phyloP scores from a whole-genome alignment of 2,797 vertebrate genomes.

The Hapalemur alaotrensis region DNA sequence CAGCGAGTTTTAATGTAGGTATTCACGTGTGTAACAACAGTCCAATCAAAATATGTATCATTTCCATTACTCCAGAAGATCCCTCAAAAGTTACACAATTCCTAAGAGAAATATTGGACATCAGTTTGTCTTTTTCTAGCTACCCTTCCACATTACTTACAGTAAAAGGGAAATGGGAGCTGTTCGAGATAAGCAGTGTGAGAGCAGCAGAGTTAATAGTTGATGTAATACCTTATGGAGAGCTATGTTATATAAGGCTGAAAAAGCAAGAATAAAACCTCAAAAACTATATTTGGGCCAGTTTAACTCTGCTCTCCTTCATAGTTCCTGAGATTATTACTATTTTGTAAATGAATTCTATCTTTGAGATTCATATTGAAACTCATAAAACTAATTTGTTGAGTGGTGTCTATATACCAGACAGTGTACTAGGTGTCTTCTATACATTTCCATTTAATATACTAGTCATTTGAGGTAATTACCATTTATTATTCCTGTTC shows the following conservation, averaged over 20 bases:
- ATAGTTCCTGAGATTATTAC: conserved; percentile 10
- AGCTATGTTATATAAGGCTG: background rate
- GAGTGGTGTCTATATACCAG: background rate
- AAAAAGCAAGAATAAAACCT: conserved; percentile 7
- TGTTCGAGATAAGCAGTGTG: background rate
- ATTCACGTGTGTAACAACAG: background rate
- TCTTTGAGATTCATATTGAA: conserved; percentile 18
- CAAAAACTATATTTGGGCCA: background rate
- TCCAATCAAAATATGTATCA: background rate
- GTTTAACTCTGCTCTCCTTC: background rate
- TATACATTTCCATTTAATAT: background rate
- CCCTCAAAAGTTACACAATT: background rate
- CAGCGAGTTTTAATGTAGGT: background rate
- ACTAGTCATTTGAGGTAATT: background rate
- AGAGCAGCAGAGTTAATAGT: background rate
- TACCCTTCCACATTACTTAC: background rate
- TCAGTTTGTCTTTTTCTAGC: background rate
- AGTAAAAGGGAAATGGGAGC: background rate
- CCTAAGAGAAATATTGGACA: background rate
- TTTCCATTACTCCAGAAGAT: conserved; percentile 9
- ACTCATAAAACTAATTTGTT: background rate
- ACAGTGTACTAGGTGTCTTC: background rate
- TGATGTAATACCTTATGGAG: background rate
- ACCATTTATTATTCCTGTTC: background rate
- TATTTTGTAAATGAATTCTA: background rate